These are phyloP conservation scores for Trisateles emortualis DNA, from an alignment of 2,888 invertebrate species.

Conservation along the genomic window DNA sequence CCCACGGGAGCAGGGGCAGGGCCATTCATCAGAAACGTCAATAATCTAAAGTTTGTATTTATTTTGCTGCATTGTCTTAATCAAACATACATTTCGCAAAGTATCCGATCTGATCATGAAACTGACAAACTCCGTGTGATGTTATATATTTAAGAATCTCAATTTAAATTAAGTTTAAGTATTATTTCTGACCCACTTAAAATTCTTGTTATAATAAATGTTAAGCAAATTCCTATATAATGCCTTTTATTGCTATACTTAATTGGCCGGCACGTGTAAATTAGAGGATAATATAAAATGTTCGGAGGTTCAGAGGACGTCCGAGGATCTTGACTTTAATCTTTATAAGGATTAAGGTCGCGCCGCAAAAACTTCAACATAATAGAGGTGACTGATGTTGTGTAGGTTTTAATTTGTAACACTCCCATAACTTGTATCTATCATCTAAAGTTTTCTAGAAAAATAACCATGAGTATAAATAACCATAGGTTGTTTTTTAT, in stretches of 20 bases:
- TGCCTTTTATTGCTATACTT: slow-evolving; percentile 67
- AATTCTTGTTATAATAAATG: slow-evolving; percentile 52
- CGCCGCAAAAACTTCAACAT: slow-evolving; percentile 58
- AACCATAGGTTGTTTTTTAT: too few species aligned
- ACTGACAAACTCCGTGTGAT: not conserved
- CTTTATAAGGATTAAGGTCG: slow-evolving; percentile 65
- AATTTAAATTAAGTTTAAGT: slow-evolving; percentile 35
- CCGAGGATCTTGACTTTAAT: slow-evolving; percentile 62
- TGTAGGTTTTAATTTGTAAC: slow-evolving; percentile 46
- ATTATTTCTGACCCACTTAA: slow-evolving; percentile 53
- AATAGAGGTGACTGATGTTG: slow-evolving; percentile 46
- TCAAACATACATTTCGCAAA: not conserved
- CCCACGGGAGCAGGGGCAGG: too few species aligned
- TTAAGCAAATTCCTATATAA: slow-evolving; percentile 62
- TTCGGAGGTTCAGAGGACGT: slow-evolving; percentile 61
- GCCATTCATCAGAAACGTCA: too few species aligned
- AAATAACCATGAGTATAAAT: too few species aligned
- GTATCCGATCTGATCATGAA: not conserved
- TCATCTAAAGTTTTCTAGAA: slow-evolving; percentile 7
- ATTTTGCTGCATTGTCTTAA: not conserved
- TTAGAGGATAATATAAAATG: slow-evolving; percentile 71
- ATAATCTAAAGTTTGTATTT: too few species aligned
- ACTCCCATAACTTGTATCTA: slow-evolving; percentile 16
- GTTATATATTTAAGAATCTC: slow-evolving; percentile 7
- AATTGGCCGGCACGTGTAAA: slow-evolving; percentile 77